Evolutionary conservation across 2,888 invertebrate genomes (phyloP), one percentile per base, ranked within the genome.

Genomic region (Eremobia ochroleuca): DNA sequence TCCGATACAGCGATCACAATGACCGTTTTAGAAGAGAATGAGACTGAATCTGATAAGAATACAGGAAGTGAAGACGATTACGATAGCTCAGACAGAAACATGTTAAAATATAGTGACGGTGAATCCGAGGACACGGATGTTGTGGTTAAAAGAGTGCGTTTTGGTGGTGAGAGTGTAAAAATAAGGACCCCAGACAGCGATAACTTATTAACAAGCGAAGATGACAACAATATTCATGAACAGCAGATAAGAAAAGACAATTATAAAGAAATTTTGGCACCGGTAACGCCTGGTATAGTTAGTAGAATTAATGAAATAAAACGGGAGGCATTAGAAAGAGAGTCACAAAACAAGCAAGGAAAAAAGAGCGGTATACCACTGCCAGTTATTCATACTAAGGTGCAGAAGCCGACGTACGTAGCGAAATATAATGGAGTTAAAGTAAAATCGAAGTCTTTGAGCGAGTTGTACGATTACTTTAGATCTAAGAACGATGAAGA

Each of bases 141-240:
- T 28, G 94, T 93, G 52, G 97, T 97, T 37, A 97, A 98, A 91
- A 97, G 98, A 90, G 98, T 98, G 15, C 97, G 98, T 69, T 98
- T 98, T 88, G 98, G 98, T 8, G 98, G 98, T n/a, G 98, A 98
- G 94, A 97, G 98, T 83, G 98, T 98, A 6, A 98, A 98, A 96
- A 97, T 98, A 94, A 96, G 98, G 82, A 98, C 98, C 25, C 98
- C 98, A 0, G 98, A 98, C 87, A 98, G 98, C 92, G 98, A 98
- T 91, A 98, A 98, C 73, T 95, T 97, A 46, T 96, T 97, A 68
- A 97, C 97, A 21, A 97, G 97, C 88, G 97, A 97, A 90, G 97
- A 97, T 59, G 97, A 97, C 79, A 93, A 93, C 68, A 58, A 88
- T 66, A 92, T 91, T 76, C 90, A 92, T 37, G 93, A 90, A 58